These are phyloP conservation scores for Lampris incognitus DNA, from an alignment of 2,113 vertebrate genomes.

Conservation along the genomic window DNA sequence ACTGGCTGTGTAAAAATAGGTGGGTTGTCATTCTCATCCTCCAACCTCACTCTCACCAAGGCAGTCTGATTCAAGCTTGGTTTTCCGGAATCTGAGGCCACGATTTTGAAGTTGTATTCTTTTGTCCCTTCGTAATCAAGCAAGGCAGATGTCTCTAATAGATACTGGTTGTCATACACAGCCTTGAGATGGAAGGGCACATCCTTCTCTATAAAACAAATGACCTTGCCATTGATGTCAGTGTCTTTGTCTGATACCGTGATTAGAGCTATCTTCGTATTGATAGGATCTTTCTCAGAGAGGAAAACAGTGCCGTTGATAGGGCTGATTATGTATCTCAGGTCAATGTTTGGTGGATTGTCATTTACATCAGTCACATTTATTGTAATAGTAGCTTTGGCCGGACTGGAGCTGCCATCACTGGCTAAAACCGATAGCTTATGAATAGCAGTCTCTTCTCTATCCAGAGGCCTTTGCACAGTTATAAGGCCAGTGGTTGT, in stretches of 20 bases:
- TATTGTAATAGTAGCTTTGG: slow-evolving; percentile 93
- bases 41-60: slow-evolving; percentile 94
- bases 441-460: slow-evolving; percentile 96
- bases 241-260: slow-evolving; percentile 99
- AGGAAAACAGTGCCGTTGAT: slow-evolving; percentile 99
- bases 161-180: slow-evolving; percentile 98
- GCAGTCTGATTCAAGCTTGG: slow-evolving; percentile 98
- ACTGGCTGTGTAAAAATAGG: slow-evolving; percentile 98
- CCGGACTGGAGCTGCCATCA: slow-evolving; percentile 96
- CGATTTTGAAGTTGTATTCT: slow-evolving; percentile 99
- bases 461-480: slow-evolving; percentile 94
- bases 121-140: slow-evolving; percentile 98
- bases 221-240: slow-evolving; percentile 98
- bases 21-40: slow-evolving; percentile 99
- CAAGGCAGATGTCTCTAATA: slow-evolving; percentile 95
- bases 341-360: slow-evolving; percentile 98
- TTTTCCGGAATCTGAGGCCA: slow-evolving; percentile 97
- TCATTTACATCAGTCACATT: slow-evolving; percentile 99
- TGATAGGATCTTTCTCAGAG: slow-evolving; percentile 98
- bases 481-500: slow-evolving; percentile 94
- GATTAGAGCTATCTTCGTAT: slow-evolving; percentile 98
- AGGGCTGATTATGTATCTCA: slow-evolving; percentile 98
- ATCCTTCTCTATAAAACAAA: slow-evolving; percentile 98
- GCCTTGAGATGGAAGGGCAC: slow-evolving; percentile 98
- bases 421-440: slow-evolving; percentile 97